A percentile compares a stretch with the other conserved stretches of the same genome.
Conservation (phyloP, 1,140 invertebrate species). For the honey bee (Apis mellifera) region DNA sequence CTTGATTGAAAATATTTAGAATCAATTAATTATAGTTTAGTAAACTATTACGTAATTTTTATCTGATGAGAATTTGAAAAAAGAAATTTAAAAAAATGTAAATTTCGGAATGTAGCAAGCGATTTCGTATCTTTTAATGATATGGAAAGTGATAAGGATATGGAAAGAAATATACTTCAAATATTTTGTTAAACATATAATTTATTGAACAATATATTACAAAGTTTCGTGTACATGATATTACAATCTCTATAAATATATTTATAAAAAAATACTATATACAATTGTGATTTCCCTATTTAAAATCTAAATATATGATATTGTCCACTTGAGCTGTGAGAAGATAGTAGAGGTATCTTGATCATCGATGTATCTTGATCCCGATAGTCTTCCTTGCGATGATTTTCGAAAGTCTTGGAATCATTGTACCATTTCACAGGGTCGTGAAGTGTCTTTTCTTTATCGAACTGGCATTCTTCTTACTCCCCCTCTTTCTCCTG, state of each 20-base stretch:
- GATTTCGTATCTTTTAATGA: no score
- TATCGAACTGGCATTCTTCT: neutral
- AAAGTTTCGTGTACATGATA: neutral
- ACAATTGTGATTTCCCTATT: neutral
- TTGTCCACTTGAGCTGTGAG: neutral
- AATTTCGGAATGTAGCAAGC: no score
- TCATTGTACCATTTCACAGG: neutral
- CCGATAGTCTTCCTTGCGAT: neutral
- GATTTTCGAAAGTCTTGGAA: conserved; percentile 4
- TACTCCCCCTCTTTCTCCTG: conserved; percentile 33
- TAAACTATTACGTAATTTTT: no score
- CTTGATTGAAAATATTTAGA: no score
- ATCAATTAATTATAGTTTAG: no score
- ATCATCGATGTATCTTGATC: neutral
- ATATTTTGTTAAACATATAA: no score
- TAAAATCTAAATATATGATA: conserved; percentile 1
- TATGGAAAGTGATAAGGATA: no score
- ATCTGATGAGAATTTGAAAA: no score
- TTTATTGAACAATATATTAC: neutral
- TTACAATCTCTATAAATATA: neutral
- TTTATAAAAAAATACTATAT: neutral
- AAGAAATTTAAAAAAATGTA: no score
- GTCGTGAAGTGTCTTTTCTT: conserved; percentile 12
- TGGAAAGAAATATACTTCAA: no score
- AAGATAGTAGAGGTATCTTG: neutral